phyloP scores from a whole-genome alignment of 2,888 invertebrate species.

The Spilarctia lutea region DNA sequence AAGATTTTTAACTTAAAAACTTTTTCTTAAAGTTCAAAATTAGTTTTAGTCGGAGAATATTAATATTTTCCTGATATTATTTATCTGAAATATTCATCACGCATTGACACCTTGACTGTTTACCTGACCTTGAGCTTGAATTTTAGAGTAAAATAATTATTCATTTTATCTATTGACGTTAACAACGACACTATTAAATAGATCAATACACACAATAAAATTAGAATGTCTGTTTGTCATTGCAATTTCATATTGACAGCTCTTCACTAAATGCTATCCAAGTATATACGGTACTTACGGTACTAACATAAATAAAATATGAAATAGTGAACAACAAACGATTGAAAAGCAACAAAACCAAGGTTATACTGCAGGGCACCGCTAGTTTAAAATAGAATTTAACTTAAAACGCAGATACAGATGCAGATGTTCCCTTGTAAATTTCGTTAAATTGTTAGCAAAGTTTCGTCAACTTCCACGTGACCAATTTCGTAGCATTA shows the following conservation, averaged over 20 bases:
- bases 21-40: too few species aligned
- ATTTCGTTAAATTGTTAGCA: constrained; percentile 33
- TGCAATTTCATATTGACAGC: too few species aligned
- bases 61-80: neutral
- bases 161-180: neutral
- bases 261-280: too few species aligned
- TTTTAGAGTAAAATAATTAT: neutral
- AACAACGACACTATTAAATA: neutral
- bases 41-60: neutral
- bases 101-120: too few species aligned
- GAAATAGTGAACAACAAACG: too few species aligned
- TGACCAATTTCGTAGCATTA: constrained; percentile 31
- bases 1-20: too few species aligned
- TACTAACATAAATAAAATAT: too few species aligned
- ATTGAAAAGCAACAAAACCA: too few species aligned
- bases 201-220: neutral
- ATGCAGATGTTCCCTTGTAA: constrained; percentile 14
- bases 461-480: constrained; percentile 34
- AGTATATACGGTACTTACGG: too few species aligned
- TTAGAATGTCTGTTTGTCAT: too few species aligned
- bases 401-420: neutral
- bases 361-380: too few species aligned
- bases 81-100: neutral
- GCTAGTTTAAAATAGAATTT: neutral
- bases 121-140: too few species aligned